Base-by-base conservation (phyloP, 2,888 invertebrate species). In the Dendrolimus pini region DNA sequence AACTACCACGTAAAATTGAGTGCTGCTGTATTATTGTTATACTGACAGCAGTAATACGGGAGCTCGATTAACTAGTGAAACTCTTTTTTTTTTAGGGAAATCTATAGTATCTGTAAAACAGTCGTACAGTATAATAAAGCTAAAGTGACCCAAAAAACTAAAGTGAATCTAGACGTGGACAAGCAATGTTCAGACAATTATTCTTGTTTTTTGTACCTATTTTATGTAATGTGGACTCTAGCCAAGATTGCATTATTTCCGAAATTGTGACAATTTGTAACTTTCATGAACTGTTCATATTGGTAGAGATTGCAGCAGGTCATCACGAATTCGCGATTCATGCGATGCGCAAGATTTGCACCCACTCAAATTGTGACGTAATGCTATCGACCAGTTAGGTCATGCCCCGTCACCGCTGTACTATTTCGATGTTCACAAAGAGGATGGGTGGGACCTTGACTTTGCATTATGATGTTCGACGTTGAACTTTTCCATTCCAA, bases 401-500 rank as follows among this genome's bases (percentile, higher is more conserved):
- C 64, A 61, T 60, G 58, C 65, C 60, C 61, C 64, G 63, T 68
- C 67, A 66, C 56, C 54, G 58, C 65, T 65, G 68, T 66, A 66
- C 66, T 64, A 62, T 61, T 64, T 59, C 60, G 58, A 56, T 64
- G 58, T 57, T 56, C 61, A 56, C 47, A 60, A 66, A 65, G 64
- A 67, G 61, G 58, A 56, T 41, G 57, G 14, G 14, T 41, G 56
- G 56, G 66, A 63, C 69, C 72, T 71, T 72, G 72, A 68, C 66
- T 68, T 67, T 70, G 69, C 54, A 54, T 60, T 61, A 60, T 59
- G 58, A 61, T 60, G 10, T 18, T 54, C 61, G 60, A 59, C 65
- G 57, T 62, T 64, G 61, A 65, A 62, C 63, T 58, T 59, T 58
- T 61, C 56, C 60, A 60, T 58, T 54, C 52, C 52, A 55, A 52